Base-by-base conservation (phyloP, 1,140 invertebrate genomes). In the Spodoptera litura region DNA sequence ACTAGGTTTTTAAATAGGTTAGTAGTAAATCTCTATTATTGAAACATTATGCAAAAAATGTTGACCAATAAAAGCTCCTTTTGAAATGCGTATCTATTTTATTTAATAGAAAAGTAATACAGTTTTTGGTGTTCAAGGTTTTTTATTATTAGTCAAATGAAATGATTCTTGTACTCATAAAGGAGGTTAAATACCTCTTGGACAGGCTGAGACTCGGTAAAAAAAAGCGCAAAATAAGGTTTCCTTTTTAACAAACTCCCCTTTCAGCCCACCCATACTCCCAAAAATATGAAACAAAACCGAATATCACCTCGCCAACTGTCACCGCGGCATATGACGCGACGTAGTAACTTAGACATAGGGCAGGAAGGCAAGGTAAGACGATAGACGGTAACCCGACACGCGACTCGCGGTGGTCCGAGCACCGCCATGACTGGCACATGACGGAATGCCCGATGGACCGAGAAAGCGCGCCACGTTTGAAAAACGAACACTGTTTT, bases 391-490 rank as follows among this genome's bases (percentile, higher is more conserved):
- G 92, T 91, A 94, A 94, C 91, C 31, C 78, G 91, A 94, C 86
- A 88, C 83, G 78, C 76, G 78, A 83, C 82, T 85, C 89, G 84
- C 90, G 91, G 92, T 94, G 92, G 92, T 94, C 92, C 82, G 78
- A 81, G 74, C 87, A 74, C 82, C 82, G 80, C 70, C 71, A 78
- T 92, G 91, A 94, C 86, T 92, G 92, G 91, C 92, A 92, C 83
- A 87, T 94, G 89, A 88, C 89, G 87, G 88, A 86, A 94, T 93
- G 92, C 91, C 91, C 91, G 91, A 92, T 94, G 87, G 92, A 94
- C 91, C 92, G 92, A 88, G 91, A 94, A 94, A 93, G 91, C 90
- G 92, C 89, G 92, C 85, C 89, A 89, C 89, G 90, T 89, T 91
- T 90, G 85, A 88, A 85, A 87, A 88, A 85, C 86, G 85, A 74